Conservation (phyloP, 2,888 invertebrate species). For the Polylopha cassiicola region DNA sequence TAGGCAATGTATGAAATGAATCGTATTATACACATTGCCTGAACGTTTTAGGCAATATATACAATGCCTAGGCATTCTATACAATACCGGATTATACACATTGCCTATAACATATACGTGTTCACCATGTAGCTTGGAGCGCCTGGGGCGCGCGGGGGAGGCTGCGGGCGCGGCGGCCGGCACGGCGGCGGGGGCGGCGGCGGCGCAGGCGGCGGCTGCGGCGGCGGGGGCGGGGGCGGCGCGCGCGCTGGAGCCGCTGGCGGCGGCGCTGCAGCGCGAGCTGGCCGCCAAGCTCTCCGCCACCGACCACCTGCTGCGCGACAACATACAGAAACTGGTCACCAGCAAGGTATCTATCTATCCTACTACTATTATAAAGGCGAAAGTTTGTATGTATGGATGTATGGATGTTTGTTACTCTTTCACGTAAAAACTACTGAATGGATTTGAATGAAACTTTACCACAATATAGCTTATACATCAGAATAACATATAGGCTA, state of each 20-base stretch:
- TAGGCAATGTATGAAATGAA: too few relatives aligned
- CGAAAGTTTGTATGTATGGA: too few relatives aligned
- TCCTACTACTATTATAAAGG: conserved; percentile 8
- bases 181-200: conserved; percentile 61
- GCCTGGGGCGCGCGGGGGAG: conserved; percentile 43
- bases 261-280: conserved; percentile 84
- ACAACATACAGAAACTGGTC: conserved; percentile 87
- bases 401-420: too few relatives aligned
- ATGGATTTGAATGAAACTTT: too few relatives aligned
- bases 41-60: too few relatives aligned
- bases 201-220: too few relatives aligned
- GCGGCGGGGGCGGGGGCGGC: conserved; percentile 75
- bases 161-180: conserved; percentile 55
- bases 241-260: conserved; percentile 83
- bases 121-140: conserved; percentile 49
- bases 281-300: conserved; percentile 83
- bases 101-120: not conserved
- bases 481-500: too few relatives aligned
- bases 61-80: too few relatives aligned
- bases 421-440: too few relatives aligned
- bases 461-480: too few relatives aligned
- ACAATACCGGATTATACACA: too few relatives aligned
- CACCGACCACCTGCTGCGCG: conserved; percentile 85
- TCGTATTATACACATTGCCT: too few relatives aligned
- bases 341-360: conserved; percentile 81